phyloP scores from a whole-genome alignment of 2,113 vertebrate genomes.

The Pan paniscus region DNA sequence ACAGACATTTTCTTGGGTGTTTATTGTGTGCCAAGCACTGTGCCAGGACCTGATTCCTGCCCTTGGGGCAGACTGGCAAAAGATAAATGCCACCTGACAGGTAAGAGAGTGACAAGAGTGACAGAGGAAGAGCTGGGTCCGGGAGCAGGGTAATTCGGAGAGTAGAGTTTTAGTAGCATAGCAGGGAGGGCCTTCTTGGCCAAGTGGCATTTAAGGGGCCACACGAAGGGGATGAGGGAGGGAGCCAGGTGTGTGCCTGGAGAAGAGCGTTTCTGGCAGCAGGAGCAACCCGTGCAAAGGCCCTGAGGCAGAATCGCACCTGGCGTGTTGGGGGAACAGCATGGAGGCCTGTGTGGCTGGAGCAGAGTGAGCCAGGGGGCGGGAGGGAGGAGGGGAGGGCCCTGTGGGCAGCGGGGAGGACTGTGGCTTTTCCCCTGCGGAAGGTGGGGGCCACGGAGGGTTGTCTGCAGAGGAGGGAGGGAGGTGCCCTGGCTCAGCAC shows the following conservation, averaged over 20 bases:
- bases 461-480: rapidly evolving
- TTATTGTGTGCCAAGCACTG: not conserved
- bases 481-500: not conserved
- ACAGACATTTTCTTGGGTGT: not conserved
- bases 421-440: not conserved
- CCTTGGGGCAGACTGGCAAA: not conserved
- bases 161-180: not conserved
- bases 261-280: not conserved
- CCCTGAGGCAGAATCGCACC: not conserved
- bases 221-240: not conserved
- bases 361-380: not conserved
- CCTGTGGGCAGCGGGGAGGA: not conserved
- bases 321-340: not conserved
- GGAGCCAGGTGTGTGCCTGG: not conserved
- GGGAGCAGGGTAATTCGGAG: not conserved
- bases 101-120: too few relatives aligned
- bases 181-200: not conserved
- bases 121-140: not conserved
- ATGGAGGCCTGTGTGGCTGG: not conserved
- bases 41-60: not conserved
- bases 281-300: not conserved
- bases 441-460: not conserved
- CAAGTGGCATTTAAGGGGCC: not conserved
- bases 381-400: not conserved
- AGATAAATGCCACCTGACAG: not conserved